Percentiles rank a stretch among this genome's conserved stretches.
These are phyloP conservation scores for Melanotaenia trifasciata DNA, from an alignment of 2,797 vertebrate species.

Conservation along the genomic window DNA sequence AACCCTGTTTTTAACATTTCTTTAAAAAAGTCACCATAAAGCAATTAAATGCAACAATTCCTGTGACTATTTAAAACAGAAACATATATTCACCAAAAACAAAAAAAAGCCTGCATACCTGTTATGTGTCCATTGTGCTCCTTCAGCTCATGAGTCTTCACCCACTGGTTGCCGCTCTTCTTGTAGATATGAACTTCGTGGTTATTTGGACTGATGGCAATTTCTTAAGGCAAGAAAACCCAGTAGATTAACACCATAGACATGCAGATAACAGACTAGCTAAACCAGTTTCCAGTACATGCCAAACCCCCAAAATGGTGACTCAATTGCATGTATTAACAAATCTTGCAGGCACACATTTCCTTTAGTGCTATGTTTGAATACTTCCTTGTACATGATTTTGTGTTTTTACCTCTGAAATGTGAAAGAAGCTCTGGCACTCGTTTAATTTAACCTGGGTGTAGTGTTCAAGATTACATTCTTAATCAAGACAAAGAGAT, in stretches of 20 bases:
- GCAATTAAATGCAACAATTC: no score
- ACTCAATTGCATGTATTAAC: neutral
- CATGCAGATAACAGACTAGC: slow-evolving; percentile 23
- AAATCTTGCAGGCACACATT: neutral
- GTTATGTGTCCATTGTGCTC: slow-evolving; percentile 99
- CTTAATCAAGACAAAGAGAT: neutral
- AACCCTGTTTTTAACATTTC: no score
- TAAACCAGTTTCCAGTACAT: slow-evolving; percentile 20
- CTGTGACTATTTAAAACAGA: no score
- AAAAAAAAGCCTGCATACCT: slow-evolving; percentile 79
- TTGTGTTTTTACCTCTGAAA: neutral
- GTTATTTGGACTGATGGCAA: slow-evolving; percentile 98
- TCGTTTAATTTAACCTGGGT: neutral
- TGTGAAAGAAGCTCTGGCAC: neutral
- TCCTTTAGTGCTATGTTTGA: no score
- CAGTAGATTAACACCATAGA: neutral
- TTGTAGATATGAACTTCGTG: slow-evolving; percentile 99
- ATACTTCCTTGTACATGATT: neutral
- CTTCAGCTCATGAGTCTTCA: slow-evolving; percentile 96
- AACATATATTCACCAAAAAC: no score
- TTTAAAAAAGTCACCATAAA: no score
- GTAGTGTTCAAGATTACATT: neutral
- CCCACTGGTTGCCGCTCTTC: slow-evolving; percentile 96
- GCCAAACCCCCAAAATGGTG: neutral
- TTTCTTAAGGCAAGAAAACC: slow-evolving; percentile 83